These are phyloP conservation scores for Leucophora obtusa DNA, from an alignment of 2,888 invertebrate genomes.

Conservation along the genomic window DNA sequence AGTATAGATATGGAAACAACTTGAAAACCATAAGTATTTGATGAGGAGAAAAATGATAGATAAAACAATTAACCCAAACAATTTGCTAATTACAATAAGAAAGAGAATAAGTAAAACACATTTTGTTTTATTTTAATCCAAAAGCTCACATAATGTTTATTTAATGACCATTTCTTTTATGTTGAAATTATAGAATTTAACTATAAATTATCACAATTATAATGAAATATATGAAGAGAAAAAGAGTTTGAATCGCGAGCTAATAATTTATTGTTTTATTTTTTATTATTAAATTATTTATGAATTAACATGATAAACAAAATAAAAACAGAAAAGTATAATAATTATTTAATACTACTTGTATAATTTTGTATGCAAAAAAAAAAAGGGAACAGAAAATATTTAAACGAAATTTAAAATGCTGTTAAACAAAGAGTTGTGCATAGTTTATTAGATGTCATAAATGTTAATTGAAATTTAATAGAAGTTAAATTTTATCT, in stretches of 20 bases:
- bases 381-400: conserved; percentile 7
- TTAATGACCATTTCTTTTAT: conserved; percentile 16
- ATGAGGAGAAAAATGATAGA: neutral
- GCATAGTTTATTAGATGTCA: conserved; percentile 21
- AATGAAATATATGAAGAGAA: conserved; percentile 4
- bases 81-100: neutral
- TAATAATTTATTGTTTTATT: conserved; percentile 9
- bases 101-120: neutral
- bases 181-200: neutral
- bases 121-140: conserved; percentile 7
- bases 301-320: conserved; percentile 23
- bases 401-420: conserved; percentile 32
- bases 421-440: conserved; percentile 32
- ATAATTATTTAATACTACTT: conserved; percentile 46
- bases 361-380: conserved; percentile 36
- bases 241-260: neutral
- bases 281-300: conserved; percentile 13
- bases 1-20: conserved; percentile 9
- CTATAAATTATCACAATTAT: conserved; percentile 43
- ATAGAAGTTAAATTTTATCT: neutral
- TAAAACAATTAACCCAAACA: neutral
- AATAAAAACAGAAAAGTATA: conserved; percentile 19
- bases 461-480: neutral
- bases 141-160: conserved; percentile 23
- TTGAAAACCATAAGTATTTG: neutral